These are phyloP conservation scores for Passer domesticus DNA, from an alignment of 2,113 vertebrate genomes.

Conservation along the genomic window DNA sequence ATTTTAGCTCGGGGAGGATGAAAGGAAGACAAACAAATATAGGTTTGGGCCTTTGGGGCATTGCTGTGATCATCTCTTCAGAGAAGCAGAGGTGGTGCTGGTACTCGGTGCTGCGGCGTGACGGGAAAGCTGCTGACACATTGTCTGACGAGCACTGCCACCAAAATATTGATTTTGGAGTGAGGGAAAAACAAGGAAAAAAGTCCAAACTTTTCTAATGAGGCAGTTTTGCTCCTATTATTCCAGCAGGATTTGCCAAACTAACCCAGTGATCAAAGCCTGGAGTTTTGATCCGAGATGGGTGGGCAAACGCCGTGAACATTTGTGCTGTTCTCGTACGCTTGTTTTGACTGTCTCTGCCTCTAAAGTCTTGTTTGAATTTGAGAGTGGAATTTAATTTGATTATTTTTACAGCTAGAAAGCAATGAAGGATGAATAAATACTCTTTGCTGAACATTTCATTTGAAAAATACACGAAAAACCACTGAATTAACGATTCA, in stretches of 20 bases:
- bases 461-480: conserved; percentile 45
- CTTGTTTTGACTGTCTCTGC: conserved; percentile 17
- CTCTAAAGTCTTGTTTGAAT: conserved; percentile 16
- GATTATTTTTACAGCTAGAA: conserved; percentile 39
- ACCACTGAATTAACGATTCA: not conserved
- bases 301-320: not conserved
- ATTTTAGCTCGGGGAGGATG: not conserved
- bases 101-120: not conserved
- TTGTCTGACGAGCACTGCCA: not conserved
- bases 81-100: not conserved
- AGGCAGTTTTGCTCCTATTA: not conserved
- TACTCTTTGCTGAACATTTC: conserved; percentile 31
- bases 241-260: not conserved
- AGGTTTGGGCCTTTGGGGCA: not conserved
- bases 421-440: conserved; percentile 19
- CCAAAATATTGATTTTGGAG: not conserved
- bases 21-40: not conserved
- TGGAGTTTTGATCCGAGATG: not conserved
- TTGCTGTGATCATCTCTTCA: not conserved
- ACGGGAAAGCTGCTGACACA: not conserved
- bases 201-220: not conserved
- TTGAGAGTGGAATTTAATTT: conserved; percentile 7
- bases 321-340: not conserved
- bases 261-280: not conserved
- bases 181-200: not conserved